Conservation (phyloP, 2,113 vertebrate species). For the Corythoichthys haematopterus region DNA sequence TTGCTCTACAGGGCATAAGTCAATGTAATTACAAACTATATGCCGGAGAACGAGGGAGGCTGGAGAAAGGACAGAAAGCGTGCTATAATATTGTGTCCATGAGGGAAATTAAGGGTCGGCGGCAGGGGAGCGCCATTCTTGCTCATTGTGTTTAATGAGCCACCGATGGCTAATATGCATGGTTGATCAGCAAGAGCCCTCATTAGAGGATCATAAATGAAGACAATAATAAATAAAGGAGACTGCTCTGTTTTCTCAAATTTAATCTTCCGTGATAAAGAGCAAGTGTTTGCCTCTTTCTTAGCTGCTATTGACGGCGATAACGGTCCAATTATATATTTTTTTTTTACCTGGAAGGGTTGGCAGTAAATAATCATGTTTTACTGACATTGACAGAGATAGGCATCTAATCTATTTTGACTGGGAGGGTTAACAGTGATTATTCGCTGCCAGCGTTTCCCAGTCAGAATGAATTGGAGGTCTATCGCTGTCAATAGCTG, state of each 20-base stretch:
- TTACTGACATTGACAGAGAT: too few species aligned
- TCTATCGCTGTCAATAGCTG: too few species aligned
- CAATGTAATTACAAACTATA: slow-evolving; percentile 57
- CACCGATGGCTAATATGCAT: slow-evolving; percentile 76
- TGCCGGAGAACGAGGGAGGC: slow-evolving; percentile 11
- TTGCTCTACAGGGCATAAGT: slow-evolving; percentile 40
- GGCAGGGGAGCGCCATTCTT: slow-evolving; percentile 67
- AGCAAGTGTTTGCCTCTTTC: slow-evolving; percentile 48
- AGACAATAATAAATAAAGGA: slow-evolving; percentile 71
- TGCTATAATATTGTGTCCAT: slow-evolving; percentile 68
- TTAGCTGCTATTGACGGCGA: slow-evolving; percentile 5
- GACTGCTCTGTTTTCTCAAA: slow-evolving; percentile 65
- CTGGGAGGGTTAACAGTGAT: too few species aligned
- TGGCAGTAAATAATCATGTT: too few species aligned
- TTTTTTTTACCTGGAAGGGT: too few species aligned
- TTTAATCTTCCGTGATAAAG: slow-evolving; percentile 74
- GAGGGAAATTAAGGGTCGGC: slow-evolving; percentile 75
- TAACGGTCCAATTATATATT: too few species aligned
- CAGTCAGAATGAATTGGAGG: too few species aligned
- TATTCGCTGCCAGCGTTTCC: too few species aligned
- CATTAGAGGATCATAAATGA: slow-evolving; percentile 72
- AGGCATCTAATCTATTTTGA: too few species aligned
- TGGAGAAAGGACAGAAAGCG: slow-evolving; percentile 11
- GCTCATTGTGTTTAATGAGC: slow-evolving; percentile 77
- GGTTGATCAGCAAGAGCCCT: slow-evolving; percentile 73